Evolutionary conservation across 2,113 vertebrate genomes (phyloP).

Genomic region (Aepyceros melampus): DNA sequence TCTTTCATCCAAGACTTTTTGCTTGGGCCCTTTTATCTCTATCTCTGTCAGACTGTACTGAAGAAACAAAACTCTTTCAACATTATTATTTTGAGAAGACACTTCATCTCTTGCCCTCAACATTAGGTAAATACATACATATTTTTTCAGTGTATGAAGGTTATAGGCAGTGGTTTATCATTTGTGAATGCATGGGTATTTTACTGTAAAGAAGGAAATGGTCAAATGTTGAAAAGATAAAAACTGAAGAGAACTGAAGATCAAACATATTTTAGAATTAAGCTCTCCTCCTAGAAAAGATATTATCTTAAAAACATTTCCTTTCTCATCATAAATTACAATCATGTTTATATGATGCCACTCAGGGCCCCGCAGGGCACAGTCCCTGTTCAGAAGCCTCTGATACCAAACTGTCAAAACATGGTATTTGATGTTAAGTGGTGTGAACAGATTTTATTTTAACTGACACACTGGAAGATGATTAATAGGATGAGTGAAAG

Average conservation of each 20-base stretch:
- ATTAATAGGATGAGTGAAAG: neutral
- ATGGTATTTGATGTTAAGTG: conserved; percentile 46
- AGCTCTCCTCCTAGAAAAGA: neutral
- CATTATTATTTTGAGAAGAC: neutral
- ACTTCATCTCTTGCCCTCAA: neutral
- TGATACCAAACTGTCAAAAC: conserved; percentile 47
- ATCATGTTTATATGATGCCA: neutral
- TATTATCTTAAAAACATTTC: neutral
- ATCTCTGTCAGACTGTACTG: neutral
- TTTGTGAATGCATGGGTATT: neutral
- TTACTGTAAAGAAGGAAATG: neutral
- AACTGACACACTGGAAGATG: conserved; percentile 39
- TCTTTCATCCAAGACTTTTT: neutral
- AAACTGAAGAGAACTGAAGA: conserved; percentile 1
- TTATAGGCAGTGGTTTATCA: neutral
- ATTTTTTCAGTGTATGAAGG: neutral
- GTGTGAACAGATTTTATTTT: conserved; percentile 52
- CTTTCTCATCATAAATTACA: conserved; percentile 33
- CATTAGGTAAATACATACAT: neutral
- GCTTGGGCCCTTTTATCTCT: neutral
- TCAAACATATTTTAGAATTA: neutral
- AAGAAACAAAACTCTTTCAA: neutral
- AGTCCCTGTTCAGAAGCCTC: neutral
- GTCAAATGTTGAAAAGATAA: conserved; percentile 3
- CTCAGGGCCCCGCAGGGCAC: neutral